phyloP scores from a whole-genome alignment of 2,888 invertebrate species.

The Lissocephala sabroskyi region DNA sequence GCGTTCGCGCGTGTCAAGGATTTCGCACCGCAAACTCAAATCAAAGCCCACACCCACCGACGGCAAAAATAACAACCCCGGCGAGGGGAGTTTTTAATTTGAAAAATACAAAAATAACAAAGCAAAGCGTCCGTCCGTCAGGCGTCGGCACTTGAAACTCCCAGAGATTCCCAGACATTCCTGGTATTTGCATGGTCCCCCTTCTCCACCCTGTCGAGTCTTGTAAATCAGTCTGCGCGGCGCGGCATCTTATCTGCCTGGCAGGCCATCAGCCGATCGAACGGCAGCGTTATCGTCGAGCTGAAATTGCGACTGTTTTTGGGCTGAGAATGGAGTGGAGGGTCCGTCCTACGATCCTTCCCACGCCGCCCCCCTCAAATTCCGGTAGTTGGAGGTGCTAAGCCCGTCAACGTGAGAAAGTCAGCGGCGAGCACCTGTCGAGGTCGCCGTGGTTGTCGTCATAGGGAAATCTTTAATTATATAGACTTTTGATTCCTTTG shows the following conservation, averaged over 20 bases:
- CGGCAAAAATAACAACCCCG: constrained; percentile 34
- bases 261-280: no score
- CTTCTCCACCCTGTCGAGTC: neutral
- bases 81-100: constrained; percentile 56
- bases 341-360: no score
- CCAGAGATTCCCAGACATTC: constrained; percentile 14
- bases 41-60: neutral
- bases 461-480: constrained; percentile 17
- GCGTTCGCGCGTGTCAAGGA: constrained; percentile 62
- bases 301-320: constrained; percentile 1
- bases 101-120: constrained; percentile 65
- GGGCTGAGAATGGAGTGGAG: no score
- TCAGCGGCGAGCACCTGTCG: no score
- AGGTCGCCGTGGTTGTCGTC: no score
- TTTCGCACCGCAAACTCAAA: constrained; percentile 20
- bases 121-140: constrained; percentile 8
- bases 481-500: neutral
- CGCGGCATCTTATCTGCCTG: constrained; percentile 4
- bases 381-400: no score
- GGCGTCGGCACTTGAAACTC: constrained; percentile 8
- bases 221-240: neutral
- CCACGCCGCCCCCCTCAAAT: no score
- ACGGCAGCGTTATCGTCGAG: neutral
- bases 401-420: no score
- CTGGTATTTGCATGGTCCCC: constrained; percentile 13